Conservation (phyloP, 1,140 invertebrate genomes). For the Stegodyphus mimosarum region DNA sequence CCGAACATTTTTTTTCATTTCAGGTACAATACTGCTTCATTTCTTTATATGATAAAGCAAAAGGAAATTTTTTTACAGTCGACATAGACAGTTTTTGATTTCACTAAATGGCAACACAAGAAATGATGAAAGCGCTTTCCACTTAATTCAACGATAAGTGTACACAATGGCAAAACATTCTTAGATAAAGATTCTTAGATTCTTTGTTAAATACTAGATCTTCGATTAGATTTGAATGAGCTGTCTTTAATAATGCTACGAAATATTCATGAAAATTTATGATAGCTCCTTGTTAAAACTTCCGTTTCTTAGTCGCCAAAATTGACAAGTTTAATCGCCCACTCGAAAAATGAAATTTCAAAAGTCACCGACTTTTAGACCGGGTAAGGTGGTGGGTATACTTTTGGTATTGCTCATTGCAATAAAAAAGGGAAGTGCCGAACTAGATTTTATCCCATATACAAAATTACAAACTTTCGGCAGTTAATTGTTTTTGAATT, state of each 20-base stretch:
- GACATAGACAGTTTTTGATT: too few relatives aligned
- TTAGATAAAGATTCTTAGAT: too few relatives aligned
- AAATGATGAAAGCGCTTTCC: not conserved
- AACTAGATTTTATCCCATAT: not conserved
- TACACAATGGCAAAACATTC: not conserved
- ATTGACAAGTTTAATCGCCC: too few relatives aligned
- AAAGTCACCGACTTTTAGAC: too few relatives aligned
- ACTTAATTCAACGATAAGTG: not conserved
- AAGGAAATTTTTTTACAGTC: too few relatives aligned
- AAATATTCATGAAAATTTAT: not conserved
- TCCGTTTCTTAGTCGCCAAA: too few relatives aligned
- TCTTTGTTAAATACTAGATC: not conserved
- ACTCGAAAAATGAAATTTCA: too few relatives aligned
- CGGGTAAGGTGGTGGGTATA: too few relatives aligned
- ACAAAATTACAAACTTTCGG: not conserved
- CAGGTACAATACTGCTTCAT: too few relatives aligned
- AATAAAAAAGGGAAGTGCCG: not conserved
- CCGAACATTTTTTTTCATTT: too few relatives aligned
- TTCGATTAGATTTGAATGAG: not conserved
- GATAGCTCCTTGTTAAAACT: not conserved
- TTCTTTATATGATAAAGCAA: too few relatives aligned
- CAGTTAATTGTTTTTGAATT: not conserved
- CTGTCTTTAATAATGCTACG: not conserved
- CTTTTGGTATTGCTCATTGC: not conserved
- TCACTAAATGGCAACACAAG: too few relatives aligned